These are phyloP conservation scores for Pemphigus obesinymphae DNA, from an alignment of 1,140 invertebrate species.

Conservation along the genomic window DNA sequence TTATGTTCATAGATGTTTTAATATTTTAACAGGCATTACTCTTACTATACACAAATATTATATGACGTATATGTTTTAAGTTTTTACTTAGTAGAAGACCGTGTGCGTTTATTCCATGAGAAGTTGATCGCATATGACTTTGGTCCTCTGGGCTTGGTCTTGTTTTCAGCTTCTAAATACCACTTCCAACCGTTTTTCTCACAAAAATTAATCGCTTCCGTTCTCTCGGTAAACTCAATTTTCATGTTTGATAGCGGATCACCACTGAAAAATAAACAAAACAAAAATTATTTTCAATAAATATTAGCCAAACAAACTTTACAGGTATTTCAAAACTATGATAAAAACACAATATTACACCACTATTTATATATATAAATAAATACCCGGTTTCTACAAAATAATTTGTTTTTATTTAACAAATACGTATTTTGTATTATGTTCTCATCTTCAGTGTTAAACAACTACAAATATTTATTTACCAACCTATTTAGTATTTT, in stretches of 20 bases:
- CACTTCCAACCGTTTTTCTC: conserved; percentile 94
- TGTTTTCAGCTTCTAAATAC: conserved; percentile 68
- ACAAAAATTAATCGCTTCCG: conserved; percentile 88
- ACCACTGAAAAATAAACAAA: conserved; percentile 67
- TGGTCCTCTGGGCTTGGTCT: conserved; percentile 63
- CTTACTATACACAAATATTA: background rate
- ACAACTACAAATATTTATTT: too few relatives aligned
- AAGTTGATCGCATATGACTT: conserved; percentile 93
- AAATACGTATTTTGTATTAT: too few relatives aligned
- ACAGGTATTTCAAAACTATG: too few relatives aligned
- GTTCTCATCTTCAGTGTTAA: too few relatives aligned
- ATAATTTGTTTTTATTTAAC: too few relatives aligned
- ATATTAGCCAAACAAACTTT: too few relatives aligned
- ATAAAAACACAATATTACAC: too few relatives aligned
- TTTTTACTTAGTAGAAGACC: conserved; percentile 89
- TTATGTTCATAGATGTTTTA: background rate
- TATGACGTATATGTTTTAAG: background rate
- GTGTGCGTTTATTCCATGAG: conserved; percentile 91
- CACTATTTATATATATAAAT: too few relatives aligned
- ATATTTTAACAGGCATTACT: background rate
- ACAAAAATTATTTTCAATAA: conserved; percentile 41
- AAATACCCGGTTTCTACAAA: too few relatives aligned
- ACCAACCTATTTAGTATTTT: too few relatives aligned
- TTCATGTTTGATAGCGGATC: conserved; percentile 93
- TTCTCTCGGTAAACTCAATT: conserved; percentile 71